Conservation (phyloP, 2,797 vertebrate species). For the Sebastes aleutianus region DNA sequence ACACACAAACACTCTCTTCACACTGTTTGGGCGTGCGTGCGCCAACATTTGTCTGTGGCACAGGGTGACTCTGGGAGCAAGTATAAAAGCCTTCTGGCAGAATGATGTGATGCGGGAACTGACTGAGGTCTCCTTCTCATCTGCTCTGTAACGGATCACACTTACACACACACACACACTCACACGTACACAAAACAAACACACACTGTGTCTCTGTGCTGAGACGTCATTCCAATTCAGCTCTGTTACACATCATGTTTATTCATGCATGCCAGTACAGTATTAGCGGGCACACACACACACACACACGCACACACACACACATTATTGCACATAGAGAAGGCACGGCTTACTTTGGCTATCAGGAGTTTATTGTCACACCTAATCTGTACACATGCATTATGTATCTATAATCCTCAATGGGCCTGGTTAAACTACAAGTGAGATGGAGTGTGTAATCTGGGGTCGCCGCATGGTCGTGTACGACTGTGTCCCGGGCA, state of each 20-base stretch:
- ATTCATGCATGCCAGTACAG: conserved; percentile 81
- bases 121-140: conserved; percentile 74
- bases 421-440: conserved; percentile 73
- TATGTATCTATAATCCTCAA: conserved; percentile 77
- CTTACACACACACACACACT: conserved; percentile 9
- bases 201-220: conserved; percentile 59
- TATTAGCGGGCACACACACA: conserved; percentile 52
- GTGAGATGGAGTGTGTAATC: conserved; percentile 77
- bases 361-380: conserved; percentile 83
- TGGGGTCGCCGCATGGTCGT: conserved; percentile 49
- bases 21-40: conserved; percentile 30
- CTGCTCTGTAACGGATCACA: conserved; percentile 71
- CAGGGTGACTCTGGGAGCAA: conserved; percentile 72
- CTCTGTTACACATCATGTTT: conserved; percentile 82
- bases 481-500: conserved; percentile 28
- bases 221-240: conserved; percentile 81
- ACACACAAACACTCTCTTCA: conserved; percentile 59
- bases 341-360: conserved; percentile 76
- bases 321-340: conserved; percentile 40
- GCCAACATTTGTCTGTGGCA: conserved; percentile 56
- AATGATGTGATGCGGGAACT: conserved; percentile 71
- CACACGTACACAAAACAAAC: conserved; percentile 29
- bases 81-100: conserved; percentile 77
- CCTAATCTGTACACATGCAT: conserved; percentile 83
- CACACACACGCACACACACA: conserved; percentile 25